Evolutionary conservation across 2,113 vertebrate species (phyloP).

Genomic region (Nestor notabilis): DNA sequence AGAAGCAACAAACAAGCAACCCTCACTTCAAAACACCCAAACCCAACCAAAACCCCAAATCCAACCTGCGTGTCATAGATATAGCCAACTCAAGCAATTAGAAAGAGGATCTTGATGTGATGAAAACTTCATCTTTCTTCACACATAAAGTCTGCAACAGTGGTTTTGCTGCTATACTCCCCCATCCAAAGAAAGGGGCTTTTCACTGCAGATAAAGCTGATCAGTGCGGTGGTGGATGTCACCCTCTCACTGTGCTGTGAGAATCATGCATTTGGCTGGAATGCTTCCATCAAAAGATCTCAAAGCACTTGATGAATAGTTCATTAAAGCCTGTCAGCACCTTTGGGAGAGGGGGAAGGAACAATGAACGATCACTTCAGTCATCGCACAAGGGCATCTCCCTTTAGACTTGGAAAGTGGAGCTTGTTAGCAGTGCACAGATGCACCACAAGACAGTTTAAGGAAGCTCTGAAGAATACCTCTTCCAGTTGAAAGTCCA

Average conservation of each 20-base stretch:
- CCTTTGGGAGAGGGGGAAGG: slow-evolving; percentile 32
- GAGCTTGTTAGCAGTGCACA: slow-evolving; percentile 55
- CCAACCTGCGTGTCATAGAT: not conserved
- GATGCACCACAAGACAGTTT: not conserved
- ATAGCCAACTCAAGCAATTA: not conserved
- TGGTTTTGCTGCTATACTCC: not conserved
- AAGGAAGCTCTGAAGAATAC: slow-evolving; percentile 14
- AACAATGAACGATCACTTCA: slow-evolving; percentile 55
- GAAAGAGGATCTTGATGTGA: not conserved
- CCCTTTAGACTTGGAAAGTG: not conserved
- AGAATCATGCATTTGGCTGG: not conserved
- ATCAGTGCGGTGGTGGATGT: not conserved
- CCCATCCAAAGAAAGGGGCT: not conserved
- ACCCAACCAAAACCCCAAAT: not conserved
- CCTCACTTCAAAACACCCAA: not conserved
- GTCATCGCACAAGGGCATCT: slow-evolving; percentile 56
- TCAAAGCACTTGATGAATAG: slow-evolving; percentile 50
- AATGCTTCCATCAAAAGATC: slow-evolving; percentile 31
- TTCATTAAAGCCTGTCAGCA: slow-evolving; percentile 25
- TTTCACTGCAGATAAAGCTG: not conserved
- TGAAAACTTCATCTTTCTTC: not conserved
- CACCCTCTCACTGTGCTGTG: not conserved
- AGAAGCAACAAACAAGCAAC: not conserved
- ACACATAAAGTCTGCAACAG: not conserved
- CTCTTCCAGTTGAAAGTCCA: not conserved